Base-by-base conservation (phyloP, 2,797 vertebrate species). In the Trematomus bernacchii region DNA sequence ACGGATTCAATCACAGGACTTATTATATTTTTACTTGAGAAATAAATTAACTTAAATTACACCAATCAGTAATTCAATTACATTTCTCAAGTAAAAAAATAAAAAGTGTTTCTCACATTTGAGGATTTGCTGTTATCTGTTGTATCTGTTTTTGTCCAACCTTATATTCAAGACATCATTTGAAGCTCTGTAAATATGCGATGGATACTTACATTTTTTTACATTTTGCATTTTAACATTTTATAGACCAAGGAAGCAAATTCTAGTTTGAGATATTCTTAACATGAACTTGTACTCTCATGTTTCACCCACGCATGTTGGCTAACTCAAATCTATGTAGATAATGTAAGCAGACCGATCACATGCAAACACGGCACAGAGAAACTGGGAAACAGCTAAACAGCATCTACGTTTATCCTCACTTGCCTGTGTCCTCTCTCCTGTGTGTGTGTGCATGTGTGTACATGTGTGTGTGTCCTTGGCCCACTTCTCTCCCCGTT, bases 401-500 rank as follows among this genome's bases (percentile, higher is more conserved):
- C 60, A 14, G 27, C 27, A 5, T 27, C 21, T 51, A 54, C 16
- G 52, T 64, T 82, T 47, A 74, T 86, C 75, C 40, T 67, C 50
- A 42, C 63, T 78, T 27, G 2, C 71, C 68, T 71, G 63, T 66
- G 53, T 80, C 65, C 69, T 57, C 54, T 54, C 73, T 50, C 51
- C 62, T 60, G 10, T 27, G n/a, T 74, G 51, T 43, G 70, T 60
- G 66, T 21, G 43, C 42, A 51, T 23, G 9, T 14, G 43, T 60
- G 53, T 69, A 21, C 48, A 59, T 71, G 68, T 59, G 66, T 73
- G 71, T 76, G 79, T 80, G 88, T 85, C 90, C 89, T 91, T 92
- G 88, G 89, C 89, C 87, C 89, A 91, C 55, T 92, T 92, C 65
- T 58, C 60, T 83, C 71, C 55, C 64, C 3, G 8, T 27, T 64